Evolutionary conservation across 2,888 invertebrate species (phyloP).

Genomic region (Unio pictorum): DNA sequence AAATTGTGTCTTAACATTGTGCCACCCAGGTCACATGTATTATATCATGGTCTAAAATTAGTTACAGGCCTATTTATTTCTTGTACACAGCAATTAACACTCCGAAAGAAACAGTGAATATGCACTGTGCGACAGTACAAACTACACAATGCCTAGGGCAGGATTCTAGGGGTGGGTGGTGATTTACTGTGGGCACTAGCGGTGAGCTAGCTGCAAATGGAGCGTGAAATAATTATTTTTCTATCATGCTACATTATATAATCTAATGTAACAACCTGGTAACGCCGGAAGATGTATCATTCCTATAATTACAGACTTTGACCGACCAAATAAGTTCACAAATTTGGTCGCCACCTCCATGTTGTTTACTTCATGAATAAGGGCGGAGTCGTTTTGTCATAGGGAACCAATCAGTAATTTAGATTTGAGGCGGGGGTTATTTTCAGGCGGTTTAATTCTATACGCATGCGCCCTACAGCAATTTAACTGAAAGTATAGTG

Average conservation of each 20-base stretch:
- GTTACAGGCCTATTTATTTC: too few species aligned
- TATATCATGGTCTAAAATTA: too few species aligned
- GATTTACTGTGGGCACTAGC: not conserved
- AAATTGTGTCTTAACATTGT: too few species aligned
- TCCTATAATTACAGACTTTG: constrained; percentile 75
- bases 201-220: too few species aligned
- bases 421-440: constrained; percentile 15
- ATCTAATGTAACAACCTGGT: constrained; percentile 75
- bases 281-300: constrained; percentile 82
- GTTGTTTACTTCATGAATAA: constrained; percentile 31
- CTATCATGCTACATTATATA: not conserved
- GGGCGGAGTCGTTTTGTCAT: constrained; percentile 29
- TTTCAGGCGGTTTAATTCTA: constrained; percentile 11
- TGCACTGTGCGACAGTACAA: too few species aligned
- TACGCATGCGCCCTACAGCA: constrained; percentile 21
- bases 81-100: too few species aligned
- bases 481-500: constrained; percentile 4
- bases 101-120: too few species aligned
- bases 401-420: constrained; percentile 42
- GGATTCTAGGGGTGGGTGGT: too few species aligned
- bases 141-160: too few species aligned
- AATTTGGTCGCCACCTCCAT: constrained; percentile 34
- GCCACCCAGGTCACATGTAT: too few species aligned
- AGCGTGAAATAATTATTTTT: not conserved
- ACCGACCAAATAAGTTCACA: constrained; percentile 38